Percentiles rank a stretch among this genome's conserved stretches.
Evolutionary conservation across 2,888 invertebrate species (phyloP).

Genomic region (Ormyrus labotus): DNA sequence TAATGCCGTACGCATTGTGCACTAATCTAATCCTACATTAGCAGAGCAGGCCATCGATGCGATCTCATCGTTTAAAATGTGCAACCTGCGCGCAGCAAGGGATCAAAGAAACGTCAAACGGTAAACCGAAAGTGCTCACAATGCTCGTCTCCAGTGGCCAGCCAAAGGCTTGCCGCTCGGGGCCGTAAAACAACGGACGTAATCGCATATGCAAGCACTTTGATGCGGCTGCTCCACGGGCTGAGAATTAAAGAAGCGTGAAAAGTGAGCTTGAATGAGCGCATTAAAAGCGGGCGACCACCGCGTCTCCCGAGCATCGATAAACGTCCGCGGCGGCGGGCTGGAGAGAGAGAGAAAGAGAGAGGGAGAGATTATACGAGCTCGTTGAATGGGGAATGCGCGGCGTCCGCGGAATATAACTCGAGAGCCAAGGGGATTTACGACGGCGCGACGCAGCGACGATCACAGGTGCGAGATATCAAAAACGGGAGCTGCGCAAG

Average conservation of each 20-base stretch:
- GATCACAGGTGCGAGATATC: conserved; percentile 57
- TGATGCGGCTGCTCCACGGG: background rate
- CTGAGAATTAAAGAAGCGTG: conserved; percentile 52
- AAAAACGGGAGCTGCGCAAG: conserved; percentile 12
- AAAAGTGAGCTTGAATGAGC: conserved; percentile 46
- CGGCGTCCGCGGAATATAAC: conserved; percentile 7
- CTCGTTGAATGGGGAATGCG: conserved; percentile 5
- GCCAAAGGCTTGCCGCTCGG: background rate
- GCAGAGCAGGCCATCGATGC: background rate
- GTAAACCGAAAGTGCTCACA: background rate
- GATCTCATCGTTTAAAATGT: background rate
- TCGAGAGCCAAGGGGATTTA: conserved; percentile 34
- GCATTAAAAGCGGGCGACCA: conserved; percentile 31
- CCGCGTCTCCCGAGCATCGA: conserved; percentile 14
- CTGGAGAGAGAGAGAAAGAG: background rate
- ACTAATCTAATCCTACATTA: too few species aligned
- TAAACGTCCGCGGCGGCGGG: conserved; percentile 6
- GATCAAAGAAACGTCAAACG: conserved; percentile 10
- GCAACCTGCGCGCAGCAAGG: background rate
- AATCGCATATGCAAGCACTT: conserved; percentile 8
- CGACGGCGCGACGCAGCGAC: conserved; percentile 29
- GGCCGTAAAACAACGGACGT: conserved; percentile 38
- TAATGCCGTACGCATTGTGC: too few species aligned
- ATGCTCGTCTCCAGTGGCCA: too few species aligned
- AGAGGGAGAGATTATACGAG: conserved; percentile 35